These are phyloP conservation scores for Mionectes macconnelli DNA, from an alignment of 2,113 vertebrate species.

Conservation along the genomic window DNA sequence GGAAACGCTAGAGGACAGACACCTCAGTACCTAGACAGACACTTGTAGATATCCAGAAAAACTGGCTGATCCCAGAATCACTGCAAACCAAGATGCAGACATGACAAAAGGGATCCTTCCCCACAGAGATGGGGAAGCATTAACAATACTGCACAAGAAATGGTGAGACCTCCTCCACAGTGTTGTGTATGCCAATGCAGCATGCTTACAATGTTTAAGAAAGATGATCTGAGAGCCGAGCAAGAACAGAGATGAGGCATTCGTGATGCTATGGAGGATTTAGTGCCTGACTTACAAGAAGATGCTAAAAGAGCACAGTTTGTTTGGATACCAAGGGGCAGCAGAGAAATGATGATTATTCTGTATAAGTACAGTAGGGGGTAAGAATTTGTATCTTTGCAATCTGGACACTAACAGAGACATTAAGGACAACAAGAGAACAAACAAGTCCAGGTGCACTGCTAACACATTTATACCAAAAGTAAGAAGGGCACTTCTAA, in stretches of 20 bases:
- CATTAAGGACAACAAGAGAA: not conserved
- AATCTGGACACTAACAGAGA: not conserved
- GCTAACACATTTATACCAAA: not conserved
- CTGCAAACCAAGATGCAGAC: not conserved
- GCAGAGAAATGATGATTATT: not conserved
- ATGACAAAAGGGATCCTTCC: not conserved
- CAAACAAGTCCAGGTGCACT: not conserved
- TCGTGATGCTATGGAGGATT: not conserved
- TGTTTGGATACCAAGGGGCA: not conserved
- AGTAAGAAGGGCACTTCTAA: not conserved
- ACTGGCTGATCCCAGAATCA: not conserved
- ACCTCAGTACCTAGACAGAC: not conserved
- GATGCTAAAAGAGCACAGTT: not conserved
- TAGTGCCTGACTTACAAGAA: not conserved
- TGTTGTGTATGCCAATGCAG: not conserved
- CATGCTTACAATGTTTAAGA: not conserved
- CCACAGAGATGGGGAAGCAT: not conserved
- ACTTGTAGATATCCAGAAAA: not conserved
- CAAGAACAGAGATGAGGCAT: not conserved
- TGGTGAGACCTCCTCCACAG: not conserved
- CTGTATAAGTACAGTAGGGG: not conserved
- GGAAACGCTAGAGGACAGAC: not conserved
- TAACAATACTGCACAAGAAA: not conserved
- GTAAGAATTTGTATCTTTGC: not conserved
- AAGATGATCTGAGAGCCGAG: not conserved